These are phyloP conservation scores for Terebella lapidaria DNA, from an alignment of 2,888 invertebrate species.

Conservation along the genomic window DNA sequence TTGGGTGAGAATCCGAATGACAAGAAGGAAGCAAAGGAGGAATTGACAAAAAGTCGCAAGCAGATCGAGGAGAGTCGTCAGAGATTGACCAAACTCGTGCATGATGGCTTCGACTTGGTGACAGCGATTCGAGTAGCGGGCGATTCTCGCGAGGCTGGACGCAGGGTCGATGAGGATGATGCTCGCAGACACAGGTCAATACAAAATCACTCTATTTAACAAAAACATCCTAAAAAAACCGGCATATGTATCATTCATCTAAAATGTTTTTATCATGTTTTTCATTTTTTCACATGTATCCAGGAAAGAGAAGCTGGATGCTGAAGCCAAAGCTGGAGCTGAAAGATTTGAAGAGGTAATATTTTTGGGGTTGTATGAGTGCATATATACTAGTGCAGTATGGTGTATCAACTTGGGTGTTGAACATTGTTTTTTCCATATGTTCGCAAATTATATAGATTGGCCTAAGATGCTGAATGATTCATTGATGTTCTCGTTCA, in stretches of 20 bases:
- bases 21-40: slow-evolving; percentile 47
- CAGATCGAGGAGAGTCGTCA: slow-evolving; percentile 52
- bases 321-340: slow-evolving; percentile 49
- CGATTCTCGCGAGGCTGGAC: slow-evolving; percentile 46
- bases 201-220: not conserved
- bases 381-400: too few relatives aligned
- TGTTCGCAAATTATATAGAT: not conserved
- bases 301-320: slow-evolving; percentile 51
- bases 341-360: slow-evolving; percentile 53
- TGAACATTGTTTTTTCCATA: not conserved
- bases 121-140: slow-evolving; percentile 52
- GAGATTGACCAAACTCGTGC: slow-evolving; percentile 46
- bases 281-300: slow-evolving; percentile 9
- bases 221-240: too few relatives aligned
- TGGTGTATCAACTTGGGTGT: too few relatives aligned
- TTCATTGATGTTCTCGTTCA: too few relatives aligned
- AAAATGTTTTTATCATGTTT: not conserved
- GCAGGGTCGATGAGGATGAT: slow-evolving; percentile 50
- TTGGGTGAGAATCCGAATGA: slow-evolving; percentile 43
- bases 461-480: not conserved
- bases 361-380: too few relatives aligned
- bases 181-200: slow-evolving; percentile 35
- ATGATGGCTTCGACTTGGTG: slow-evolving; percentile 52
- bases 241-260: not conserved
- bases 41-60: slow-evolving; percentile 47